A percentile compares a stretch with the other conserved stretches of the same genome.
Evolutionary conservation across 2,113 vertebrate species (phyloP).

Genomic region (Apteryx mantelli): DNA sequence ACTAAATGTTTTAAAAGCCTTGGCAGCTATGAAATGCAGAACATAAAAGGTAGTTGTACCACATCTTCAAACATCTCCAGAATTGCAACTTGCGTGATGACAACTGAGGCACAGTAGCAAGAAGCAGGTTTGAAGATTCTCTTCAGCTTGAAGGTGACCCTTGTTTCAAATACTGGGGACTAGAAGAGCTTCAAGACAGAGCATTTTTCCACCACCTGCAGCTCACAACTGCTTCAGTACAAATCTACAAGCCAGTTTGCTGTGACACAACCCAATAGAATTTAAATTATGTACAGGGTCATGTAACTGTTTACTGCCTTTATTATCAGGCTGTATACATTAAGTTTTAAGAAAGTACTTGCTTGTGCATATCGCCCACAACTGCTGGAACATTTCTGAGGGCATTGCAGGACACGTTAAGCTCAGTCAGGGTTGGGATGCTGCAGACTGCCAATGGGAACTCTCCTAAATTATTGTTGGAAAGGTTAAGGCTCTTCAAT

Average conservation of each 20-base stretch:
- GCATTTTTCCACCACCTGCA: not conserved
- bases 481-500: slow-evolving; percentile 96
- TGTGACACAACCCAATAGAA: not conserved
- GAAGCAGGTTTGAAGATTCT: not conserved
- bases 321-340: not conserved
- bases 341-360: slow-evolving; percentile 65
- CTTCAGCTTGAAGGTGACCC: not conserved
- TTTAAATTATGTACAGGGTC: not conserved
- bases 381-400: slow-evolving; percentile 83
- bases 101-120: not conserved
- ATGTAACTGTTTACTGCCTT: not conserved
- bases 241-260: not conserved
- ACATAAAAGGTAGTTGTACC: not conserved
- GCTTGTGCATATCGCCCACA: slow-evolving; percentile 92
- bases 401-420: slow-evolving; percentile 96
- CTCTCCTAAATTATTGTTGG: slow-evolving; percentile 92
- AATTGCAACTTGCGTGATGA: not conserved
- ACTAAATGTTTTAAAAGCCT: slow-evolving; percentile 5
- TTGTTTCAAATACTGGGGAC: not conserved
- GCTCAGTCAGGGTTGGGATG: slow-evolving; percentile 90
- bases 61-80: not conserved
- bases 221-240: not conserved
- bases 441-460: slow-evolving; percentile 90
- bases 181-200: not conserved
- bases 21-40: not conserved